Evolutionary conservation across 1,140 invertebrate species (phyloP), one percentile per base, ranked within the genome.

Genomic region (Harpegnathos saltator): DNA sequence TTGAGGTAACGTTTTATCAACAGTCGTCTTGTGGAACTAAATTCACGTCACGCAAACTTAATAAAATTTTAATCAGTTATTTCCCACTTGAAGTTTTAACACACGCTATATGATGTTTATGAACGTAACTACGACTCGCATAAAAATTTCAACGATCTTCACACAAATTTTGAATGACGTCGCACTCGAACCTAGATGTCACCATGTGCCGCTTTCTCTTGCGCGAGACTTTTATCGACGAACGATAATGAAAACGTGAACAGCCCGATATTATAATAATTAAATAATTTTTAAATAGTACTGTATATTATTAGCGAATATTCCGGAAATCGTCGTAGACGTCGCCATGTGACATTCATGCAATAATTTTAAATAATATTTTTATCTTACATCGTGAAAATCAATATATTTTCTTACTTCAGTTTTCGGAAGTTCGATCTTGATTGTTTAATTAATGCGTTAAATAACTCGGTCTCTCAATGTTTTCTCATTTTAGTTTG

Each of bases 1-100:
- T 48, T 26, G n/a, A 61, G 33, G 1, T 65, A 75, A 63, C 2
- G 3, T 3, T 62, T 59, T 80, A 80, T 69, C 75, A 48, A 26
- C 75, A 59, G 75, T 71, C 71, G 75, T 33, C 33, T 68, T 68
- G 19, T 56, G 29, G 33, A 69, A 7, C n/a, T 44, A 15, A n/a
- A 15, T 68, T 44, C 11, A 9, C 38, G 17, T 2, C 38, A 38
- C 9, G 24, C 38, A 50, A 74, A 61, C 29, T 11, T 59, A 48
- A 33, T 14, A 9, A 17, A 77, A 77, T 38, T 19, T 44, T 50
- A 1, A 52, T 52, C 7, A 17, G 22, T 3, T 38, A 1, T 17
- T 38, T 22, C 17, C 4, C 7, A 65, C 52, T 17, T 24, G 19
- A 50, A 77, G 65, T 52, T 73, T 61, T 48, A 1, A 52, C 19